Percentiles rank a stretch among this genome's conserved stretches.
Evolutionary conservation across 2,797 vertebrate species (phyloP).

Genomic region (Knipowitschia caucasica): DNA sequence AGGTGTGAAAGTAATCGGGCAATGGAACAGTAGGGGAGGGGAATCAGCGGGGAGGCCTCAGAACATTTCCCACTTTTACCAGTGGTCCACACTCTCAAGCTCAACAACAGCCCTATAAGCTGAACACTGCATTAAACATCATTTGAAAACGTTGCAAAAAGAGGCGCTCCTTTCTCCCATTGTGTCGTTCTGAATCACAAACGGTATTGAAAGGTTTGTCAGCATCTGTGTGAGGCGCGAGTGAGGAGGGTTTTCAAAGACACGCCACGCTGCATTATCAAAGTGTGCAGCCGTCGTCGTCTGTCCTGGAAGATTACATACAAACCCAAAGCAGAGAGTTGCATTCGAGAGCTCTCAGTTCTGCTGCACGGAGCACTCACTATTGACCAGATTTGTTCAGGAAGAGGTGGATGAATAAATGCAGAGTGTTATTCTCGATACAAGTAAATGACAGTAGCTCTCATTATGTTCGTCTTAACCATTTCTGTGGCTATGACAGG

Average conservation of each 20-base stretch:
- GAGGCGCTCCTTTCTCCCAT: not conserved
- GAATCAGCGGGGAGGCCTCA: too few species aligned
- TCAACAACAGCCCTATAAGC: too few species aligned
- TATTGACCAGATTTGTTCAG: conserved; percentile 10
- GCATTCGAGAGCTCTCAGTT: conserved; percentile 17
- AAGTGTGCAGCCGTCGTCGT: conserved; percentile 31
- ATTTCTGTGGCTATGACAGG: too few species aligned
- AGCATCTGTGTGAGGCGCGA: conserved; percentile 8
- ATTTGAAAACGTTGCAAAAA: not conserved
- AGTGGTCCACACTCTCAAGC: too few species aligned
- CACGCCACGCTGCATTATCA: conserved; percentile 38
- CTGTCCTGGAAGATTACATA: conserved; percentile 43
- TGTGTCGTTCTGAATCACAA: conserved; percentile 22
- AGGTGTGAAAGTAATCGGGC: too few species aligned
- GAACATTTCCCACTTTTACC: too few species aligned
- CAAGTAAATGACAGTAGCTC: too few species aligned
- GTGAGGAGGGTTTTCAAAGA: conserved; percentile 27
- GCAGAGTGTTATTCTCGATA: too few species aligned
- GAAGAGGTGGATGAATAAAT: too few species aligned
- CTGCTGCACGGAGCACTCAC: conserved; percentile 11
- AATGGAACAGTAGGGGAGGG: too few species aligned
- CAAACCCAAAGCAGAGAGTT: conserved; percentile 25
- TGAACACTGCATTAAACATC: conserved; percentile 28
- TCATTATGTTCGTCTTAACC: too few species aligned
- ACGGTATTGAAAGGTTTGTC: conserved; percentile 11